Conservation (phyloP, 2,113 vertebrate genomes). For the Sarotherodon lohbergeri region DNA sequence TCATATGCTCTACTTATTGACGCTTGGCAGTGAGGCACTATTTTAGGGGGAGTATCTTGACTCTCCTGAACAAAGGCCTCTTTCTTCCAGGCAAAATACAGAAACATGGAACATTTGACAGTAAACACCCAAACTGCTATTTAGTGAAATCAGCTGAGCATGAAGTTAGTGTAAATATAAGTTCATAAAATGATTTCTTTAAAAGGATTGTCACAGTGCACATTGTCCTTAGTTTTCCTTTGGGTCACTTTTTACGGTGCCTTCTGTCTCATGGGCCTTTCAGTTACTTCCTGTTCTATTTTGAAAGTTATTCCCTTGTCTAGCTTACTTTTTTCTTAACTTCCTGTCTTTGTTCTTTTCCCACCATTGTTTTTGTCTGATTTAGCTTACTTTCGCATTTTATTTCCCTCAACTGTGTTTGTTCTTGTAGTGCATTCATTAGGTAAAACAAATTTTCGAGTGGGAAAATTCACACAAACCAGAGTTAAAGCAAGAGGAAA, state of each 20-base stretch:
- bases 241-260: neutral
- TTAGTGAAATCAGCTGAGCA: neutral
- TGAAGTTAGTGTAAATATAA: neutral
- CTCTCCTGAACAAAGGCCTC: neutral
- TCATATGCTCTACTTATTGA: neutral
- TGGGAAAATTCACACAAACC: neutral
- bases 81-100: neutral
- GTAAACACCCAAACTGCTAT: neutral
- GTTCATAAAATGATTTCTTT: neutral
- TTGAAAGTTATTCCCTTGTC: neutral
- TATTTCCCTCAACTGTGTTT: neutral
- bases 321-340: neutral
- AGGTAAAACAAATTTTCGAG: neutral
- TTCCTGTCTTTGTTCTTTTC: neutral
- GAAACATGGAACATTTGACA: neutral
- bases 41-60: neutral
- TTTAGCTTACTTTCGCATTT: neutral
- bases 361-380: neutral
- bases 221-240: neutral
- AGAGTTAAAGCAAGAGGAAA: neutral
- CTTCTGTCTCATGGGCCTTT: neutral
- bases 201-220: neutral
- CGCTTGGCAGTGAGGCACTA: neutral
- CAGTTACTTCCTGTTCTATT: neutral
- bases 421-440: neutral